These are phyloP conservation scores for Syritta pipiens DNA, from an alignment of 2,888 invertebrate species.

Conservation along the genomic window DNA sequence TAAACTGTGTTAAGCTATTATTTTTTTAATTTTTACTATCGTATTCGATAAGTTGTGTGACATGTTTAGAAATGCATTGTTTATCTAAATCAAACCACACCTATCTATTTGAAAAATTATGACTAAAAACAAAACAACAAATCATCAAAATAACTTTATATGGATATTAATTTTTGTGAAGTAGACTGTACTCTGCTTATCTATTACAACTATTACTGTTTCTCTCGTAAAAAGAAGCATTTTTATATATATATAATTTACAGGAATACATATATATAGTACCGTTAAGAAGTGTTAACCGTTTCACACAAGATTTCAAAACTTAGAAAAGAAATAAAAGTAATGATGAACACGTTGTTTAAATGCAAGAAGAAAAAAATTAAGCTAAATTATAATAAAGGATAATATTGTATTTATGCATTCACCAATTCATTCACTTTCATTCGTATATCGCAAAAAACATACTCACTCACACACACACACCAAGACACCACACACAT, in stretches of 20 bases:
- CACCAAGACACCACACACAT: conserved; percentile 1
- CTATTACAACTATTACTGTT: conserved; percentile 13
- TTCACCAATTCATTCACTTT: conserved; percentile 30
- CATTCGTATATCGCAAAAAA: conserved; percentile 5
- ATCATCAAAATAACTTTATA: conserved; percentile 4
- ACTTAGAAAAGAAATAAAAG: background rate
- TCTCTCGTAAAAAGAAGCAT: conserved; percentile 46
- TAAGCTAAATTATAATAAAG: conserved; percentile 22
- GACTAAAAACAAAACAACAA: background rate
- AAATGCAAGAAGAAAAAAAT: conserved; percentile 19
- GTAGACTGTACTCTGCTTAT: conserved; percentile 23
- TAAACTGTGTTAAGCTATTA: conserved; percentile 20
- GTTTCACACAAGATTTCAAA: conserved; percentile 30
- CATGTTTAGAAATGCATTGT: conserved; percentile 9
- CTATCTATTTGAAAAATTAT: background rate
- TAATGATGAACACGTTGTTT: conserved; percentile 32
- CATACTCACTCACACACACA: conserved; percentile 30
- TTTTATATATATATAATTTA: conserved; percentile 42
- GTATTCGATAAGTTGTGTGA: conserved; percentile 28
- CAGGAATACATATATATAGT: conserved; percentile 42
- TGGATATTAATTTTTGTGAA: conserved; percentile 28
- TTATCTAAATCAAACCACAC: background rate
- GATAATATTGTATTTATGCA: conserved; percentile 34
- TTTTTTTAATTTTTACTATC: conserved; percentile 15
- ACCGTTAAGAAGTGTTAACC: conserved; percentile 38